Percentiles rank a stretch among this genome's conserved stretches.
phyloP scores from a whole-genome alignment of 1,140 invertebrate species.

The Eueides isabella region DNA sequence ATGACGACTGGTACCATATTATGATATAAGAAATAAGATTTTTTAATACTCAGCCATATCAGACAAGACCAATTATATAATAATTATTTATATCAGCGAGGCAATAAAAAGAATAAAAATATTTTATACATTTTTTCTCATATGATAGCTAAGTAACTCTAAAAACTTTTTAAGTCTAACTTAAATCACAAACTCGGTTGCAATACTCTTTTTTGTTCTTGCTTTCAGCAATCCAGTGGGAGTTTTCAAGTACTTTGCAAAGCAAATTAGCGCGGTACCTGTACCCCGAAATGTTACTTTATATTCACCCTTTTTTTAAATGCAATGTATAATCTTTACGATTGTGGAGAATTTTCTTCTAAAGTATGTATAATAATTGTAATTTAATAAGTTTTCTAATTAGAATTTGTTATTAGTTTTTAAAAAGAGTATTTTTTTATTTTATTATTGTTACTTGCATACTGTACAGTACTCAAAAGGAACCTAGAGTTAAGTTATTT shows the following conservation, averaged over 20 bases:
- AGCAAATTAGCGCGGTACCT: conserved; percentile 39
- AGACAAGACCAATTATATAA: not conserved
- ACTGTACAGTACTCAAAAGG: not conserved
- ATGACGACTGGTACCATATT: no score
- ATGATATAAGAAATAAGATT: no score
- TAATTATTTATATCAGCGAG: not conserved
- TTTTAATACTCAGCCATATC: no score
- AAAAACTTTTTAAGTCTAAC: conserved; percentile 3
- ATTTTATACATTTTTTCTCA: conserved; percentile 1
- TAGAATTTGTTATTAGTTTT: not conserved
- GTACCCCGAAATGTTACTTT: conserved; percentile 34
- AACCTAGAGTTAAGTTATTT: not conserved
- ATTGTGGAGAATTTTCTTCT: not conserved
- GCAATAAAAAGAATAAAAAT: not conserved
- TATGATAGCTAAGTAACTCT: not conserved
- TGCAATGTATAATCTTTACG: conserved; percentile 21
- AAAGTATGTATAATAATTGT: not conserved
- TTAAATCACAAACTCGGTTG: conserved; percentile 29
- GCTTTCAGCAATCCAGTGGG: conserved; percentile 33
- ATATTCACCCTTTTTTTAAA: conserved; percentile 28
- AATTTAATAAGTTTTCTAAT: not conserved
- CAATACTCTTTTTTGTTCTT: conserved; percentile 32
- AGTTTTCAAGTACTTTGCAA: conserved; percentile 39
- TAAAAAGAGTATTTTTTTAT: not conserved
- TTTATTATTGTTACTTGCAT: not conserved